Conservation (phyloP, 2,113 vertebrate genomes). For the Blennius ocellaris region DNA sequence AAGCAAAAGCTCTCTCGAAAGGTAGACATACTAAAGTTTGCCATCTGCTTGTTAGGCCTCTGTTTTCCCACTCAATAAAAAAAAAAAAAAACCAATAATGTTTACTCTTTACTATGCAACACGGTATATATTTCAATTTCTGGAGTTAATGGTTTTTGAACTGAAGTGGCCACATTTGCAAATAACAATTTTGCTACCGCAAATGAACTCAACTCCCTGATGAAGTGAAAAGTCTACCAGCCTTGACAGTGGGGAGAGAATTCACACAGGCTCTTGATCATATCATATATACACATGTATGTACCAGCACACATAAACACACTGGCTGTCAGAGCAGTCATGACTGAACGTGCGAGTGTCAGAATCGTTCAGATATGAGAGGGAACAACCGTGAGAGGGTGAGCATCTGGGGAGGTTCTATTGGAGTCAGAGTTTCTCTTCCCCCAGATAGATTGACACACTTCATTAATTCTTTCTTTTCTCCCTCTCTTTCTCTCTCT, state of each 20-base stretch:
- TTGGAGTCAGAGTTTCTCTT: conserved; percentile 28
- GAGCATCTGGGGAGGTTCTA: conserved; percentile 47
- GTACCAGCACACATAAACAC: conserved; percentile 12
- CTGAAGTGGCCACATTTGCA: conserved; percentile 66
- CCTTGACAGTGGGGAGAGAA: conserved; percentile 37
- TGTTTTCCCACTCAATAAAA: conserved; percentile 65
- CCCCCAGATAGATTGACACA: conserved; percentile 33
- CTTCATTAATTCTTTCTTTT: conserved; percentile 31
- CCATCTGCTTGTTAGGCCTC: conserved; percentile 53
- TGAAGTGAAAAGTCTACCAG: conserved; percentile 63
- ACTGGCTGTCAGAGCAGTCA: conserved; percentile 29
- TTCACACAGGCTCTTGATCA: conserved; percentile 43
- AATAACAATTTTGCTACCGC: conserved; percentile 67
- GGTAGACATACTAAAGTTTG: conserved; percentile 32
- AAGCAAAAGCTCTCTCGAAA: conserved; percentile 29
- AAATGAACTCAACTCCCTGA: conserved; percentile 73
- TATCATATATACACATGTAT: conserved; percentile 34
- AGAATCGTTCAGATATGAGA: conserved; percentile 52
- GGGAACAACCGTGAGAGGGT: conserved; percentile 23
- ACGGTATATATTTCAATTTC: conserved; percentile 70
- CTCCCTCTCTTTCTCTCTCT: background rate
- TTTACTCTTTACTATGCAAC: conserved; percentile 63
- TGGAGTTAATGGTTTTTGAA: conserved; percentile 71
- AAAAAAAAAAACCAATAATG: conserved; percentile 67
- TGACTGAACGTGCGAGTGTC: conserved; percentile 60